Evolutionary conservation across 1,140 invertebrate genomes (phyloP).

Genomic region (Luehdorfia chinensis): DNA sequence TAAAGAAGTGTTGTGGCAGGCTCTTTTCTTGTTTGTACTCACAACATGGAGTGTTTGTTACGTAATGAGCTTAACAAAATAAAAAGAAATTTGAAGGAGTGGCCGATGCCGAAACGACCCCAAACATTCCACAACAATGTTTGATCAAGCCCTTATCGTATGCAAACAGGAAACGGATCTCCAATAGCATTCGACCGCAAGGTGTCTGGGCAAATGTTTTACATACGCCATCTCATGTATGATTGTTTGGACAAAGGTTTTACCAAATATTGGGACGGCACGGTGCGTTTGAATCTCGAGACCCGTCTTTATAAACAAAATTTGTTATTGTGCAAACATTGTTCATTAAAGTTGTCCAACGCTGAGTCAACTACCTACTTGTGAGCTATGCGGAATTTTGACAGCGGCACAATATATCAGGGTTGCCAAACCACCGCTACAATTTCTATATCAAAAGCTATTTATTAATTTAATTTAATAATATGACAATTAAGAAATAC

Average conservation of each 20-base stretch:
- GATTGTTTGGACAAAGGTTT: slow-evolving; percentile 47
- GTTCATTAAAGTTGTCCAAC: slow-evolving; percentile 29
- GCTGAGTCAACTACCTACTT: neutral
- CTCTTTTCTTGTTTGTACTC: no score
- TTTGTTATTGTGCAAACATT: slow-evolving; percentile 32
- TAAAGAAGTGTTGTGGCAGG: no score
- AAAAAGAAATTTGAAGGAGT: neutral
- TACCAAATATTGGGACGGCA: slow-evolving; percentile 45
- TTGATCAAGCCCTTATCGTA: slow-evolving; percentile 54
- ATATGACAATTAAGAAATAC: no score
- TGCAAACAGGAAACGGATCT: slow-evolving; percentile 55
- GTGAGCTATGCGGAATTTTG: slow-evolving; percentile 9
- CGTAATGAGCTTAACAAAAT: no score
- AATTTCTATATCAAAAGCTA: no score
- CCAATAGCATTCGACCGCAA: slow-evolving; percentile 32
- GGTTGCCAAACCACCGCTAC: neutral
- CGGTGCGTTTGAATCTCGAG: slow-evolving; percentile 42
- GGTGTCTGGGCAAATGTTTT: slow-evolving; percentile 50
- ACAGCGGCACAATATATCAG: neutral
- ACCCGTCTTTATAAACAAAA: slow-evolving; percentile 34
- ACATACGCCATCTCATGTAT: slow-evolving; percentile 32
- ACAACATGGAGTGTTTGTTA: no score
- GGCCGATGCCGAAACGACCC: slow-evolving; percentile 16
- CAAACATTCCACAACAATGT: slow-evolving; percentile 39
- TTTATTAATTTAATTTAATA: no score